Evolutionary conservation across 2,113 vertebrate species (phyloP), one percentile per base, ranked within the genome.

Genomic region (Neopipo cinnamomea): DNA sequence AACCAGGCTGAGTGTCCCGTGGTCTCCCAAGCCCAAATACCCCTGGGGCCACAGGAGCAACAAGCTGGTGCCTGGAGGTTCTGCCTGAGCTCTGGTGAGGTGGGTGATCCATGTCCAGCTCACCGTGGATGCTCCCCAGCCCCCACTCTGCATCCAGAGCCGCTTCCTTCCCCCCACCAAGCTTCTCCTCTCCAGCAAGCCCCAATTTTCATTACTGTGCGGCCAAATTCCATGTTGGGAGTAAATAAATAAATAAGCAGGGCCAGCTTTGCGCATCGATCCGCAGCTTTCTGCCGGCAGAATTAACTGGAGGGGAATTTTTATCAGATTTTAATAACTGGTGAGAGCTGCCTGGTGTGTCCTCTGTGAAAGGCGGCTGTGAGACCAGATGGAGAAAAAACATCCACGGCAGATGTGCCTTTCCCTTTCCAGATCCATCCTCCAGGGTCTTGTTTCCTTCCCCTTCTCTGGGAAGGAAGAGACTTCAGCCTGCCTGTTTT

Each of bases 241-340:
- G 80, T 53, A 74, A 87, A 84, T 58, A 94, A 91, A 93, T 62
- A 90, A 89, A 74, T 11, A 53, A 52, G 42, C 55, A 88, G 82
- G 74, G 55, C 75, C 59, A 63, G 50, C 28, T 77, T 59, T 5
- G 6, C 46, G 59, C 91, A 63, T 88, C 12, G 53, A 42, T 92
- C 91, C 3, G 18, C 67, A 90, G 85, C 59, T 77, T 86, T 75
- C 82, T 74, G 90, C 85, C 1, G 21, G 91, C 68, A 41, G 76
- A 77, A 86, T 81, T 72, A 88, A 85, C 35, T 21, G 50, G 75
- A 89, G 84, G 63, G 93, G 88, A 46, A 76, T 96, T 91, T 87
- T 77, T 82, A 96, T 93, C 93, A 15, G 11, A 37, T 77, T 83
- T 83, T 94, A 95, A 91, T 91, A 90, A 72, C 75, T 88, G 88